Conservation (phyloP, 2,797 vertebrate species). For the Martes flavigula region DNA sequence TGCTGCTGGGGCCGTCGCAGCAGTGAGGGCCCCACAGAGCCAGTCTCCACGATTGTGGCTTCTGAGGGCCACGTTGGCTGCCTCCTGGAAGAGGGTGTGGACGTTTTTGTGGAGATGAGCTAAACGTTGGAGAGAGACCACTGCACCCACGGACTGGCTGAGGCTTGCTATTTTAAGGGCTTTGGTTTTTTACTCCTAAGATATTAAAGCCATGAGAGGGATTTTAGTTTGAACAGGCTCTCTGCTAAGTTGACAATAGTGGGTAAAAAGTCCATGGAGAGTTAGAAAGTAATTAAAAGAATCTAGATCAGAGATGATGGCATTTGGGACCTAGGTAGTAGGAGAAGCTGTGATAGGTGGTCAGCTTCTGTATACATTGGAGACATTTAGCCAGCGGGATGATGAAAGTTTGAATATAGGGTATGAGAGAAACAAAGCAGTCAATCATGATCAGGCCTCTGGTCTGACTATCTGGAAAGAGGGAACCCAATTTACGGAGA, state of each 20-base stretch:
- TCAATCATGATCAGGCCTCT: not conserved
- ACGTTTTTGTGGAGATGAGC: constrained; percentile 78
- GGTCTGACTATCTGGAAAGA: not conserved
- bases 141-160: not conserved
- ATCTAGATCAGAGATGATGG: not conserved
- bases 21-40: not conserved
- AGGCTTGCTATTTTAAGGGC: not conserved
- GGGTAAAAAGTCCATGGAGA: not conserved
- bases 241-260: not conserved
- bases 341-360: not conserved
- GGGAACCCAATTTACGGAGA: not conserved
- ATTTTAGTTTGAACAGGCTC: not conserved
- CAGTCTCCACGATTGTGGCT: not conserved
- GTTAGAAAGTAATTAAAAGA: not conserved
- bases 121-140: constrained; percentile 76
- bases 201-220: not conserved
- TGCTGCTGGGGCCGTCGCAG: fast-evolving
- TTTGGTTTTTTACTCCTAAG: not conserved
- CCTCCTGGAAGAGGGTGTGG: constrained; percentile 67
- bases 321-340: not conserved
- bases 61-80: constrained; percentile 47
- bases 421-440: not conserved
- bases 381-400: not conserved
- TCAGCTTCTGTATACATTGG: not conserved
- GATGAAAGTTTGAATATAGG: not conserved